A percentile compares a stretch with the other conserved stretches of the same genome.
Evolutionary conservation across 2,888 invertebrate species (phyloP).

Genomic region (Drosophila robusta): DNA sequence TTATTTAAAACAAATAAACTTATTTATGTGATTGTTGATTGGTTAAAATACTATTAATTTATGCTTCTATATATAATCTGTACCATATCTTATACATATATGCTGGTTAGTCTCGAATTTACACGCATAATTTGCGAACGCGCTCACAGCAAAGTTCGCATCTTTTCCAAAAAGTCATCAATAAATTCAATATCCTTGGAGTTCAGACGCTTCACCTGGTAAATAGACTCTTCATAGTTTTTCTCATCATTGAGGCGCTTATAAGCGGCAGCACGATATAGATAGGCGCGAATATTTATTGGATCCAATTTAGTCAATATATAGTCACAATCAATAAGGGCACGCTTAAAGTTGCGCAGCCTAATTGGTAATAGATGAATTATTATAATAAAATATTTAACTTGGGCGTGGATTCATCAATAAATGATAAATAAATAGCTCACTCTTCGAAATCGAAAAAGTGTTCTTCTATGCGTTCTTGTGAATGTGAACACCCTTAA

Average conservation of each 20-base stretch:
- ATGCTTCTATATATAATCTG: too few species aligned
- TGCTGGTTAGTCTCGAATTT: not conserved
- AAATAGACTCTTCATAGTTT: conserved; percentile 40
- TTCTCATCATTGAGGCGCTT: conserved; percentile 51
- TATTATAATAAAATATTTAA: too few species aligned
- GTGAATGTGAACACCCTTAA: too few species aligned
- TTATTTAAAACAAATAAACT: too few species aligned
- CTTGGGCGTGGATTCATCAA: too few species aligned
- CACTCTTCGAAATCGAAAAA: too few species aligned
- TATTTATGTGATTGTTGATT: too few species aligned
- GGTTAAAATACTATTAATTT: too few species aligned
- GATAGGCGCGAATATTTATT: conserved; percentile 54
- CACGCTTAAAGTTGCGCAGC: conserved; percentile 39
- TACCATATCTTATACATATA: not conserved
- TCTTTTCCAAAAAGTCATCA: conserved; percentile 52
- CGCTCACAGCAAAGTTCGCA: conserved; percentile 20
- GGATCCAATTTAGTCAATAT: conserved; percentile 46
- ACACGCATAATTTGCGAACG: conserved; percentile 3
- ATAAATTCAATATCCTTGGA: conserved; percentile 28
- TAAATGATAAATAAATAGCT: too few species aligned
- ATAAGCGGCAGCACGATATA: conserved; percentile 55
- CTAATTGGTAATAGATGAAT: conserved; percentile 12
- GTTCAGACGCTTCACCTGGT: conserved; percentile 30
- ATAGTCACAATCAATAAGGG: conserved; percentile 58
- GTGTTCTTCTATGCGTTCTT: too few species aligned